Conservation (phyloP, 2,797 vertebrate species). For the Falco naumanni region DNA sequence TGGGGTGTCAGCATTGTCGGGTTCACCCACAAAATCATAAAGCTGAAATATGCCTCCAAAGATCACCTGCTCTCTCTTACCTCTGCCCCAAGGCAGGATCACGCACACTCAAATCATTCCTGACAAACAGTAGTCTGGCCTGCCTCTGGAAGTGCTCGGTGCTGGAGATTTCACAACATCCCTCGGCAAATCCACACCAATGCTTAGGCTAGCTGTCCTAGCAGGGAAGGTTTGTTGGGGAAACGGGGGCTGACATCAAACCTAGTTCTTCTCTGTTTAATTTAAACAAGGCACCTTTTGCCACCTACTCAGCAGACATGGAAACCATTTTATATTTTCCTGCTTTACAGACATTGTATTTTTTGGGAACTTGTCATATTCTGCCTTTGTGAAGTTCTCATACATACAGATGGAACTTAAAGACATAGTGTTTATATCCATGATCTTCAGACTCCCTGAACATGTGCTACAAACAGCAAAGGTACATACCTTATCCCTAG, state of each 20-base stretch:
- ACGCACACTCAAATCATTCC: background rate
- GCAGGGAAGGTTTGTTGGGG: background rate
- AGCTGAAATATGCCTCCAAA: background rate
- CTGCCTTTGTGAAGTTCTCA: background rate
- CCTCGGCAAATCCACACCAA: background rate
- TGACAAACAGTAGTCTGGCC: background rate
- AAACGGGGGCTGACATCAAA: background rate
- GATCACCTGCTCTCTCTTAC: background rate
- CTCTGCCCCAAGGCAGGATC: background rate
- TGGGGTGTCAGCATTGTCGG: background rate
- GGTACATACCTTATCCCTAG: background rate
- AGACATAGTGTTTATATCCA: background rate
- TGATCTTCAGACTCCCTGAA: background rate
- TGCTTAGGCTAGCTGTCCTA: background rate
- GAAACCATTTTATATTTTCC: background rate
- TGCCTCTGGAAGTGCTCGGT: background rate
- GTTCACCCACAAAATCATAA: background rate
- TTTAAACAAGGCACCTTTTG: background rate
- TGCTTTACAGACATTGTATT: background rate
- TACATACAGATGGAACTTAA: background rate
- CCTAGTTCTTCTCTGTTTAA: background rate
- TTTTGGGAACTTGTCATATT: background rate
- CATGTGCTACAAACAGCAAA: background rate
- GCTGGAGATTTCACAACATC: background rate
- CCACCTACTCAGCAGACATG: background rate